These are phyloP conservation scores for Cuculus canorus DNA, from an alignment of 2,797 vertebrate species.

Conservation along the genomic window DNA sequence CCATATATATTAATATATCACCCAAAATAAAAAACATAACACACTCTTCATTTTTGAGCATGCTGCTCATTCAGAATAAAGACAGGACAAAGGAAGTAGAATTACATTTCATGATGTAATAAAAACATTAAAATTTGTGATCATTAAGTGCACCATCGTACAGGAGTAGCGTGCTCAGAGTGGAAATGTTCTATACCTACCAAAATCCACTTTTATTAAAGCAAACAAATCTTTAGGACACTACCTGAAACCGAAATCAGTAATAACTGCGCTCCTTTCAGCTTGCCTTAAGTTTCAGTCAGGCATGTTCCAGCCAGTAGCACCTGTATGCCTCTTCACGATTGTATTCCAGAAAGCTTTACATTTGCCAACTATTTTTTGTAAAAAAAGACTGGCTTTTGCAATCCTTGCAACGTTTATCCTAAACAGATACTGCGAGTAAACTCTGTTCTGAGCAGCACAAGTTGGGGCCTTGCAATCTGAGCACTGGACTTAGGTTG, in stretches of 20 bases:
- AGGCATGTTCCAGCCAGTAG: slow-evolving; percentile 37
- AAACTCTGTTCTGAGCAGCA: slow-evolving; percentile 78
- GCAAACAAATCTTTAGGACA: slow-evolving; percentile 47
- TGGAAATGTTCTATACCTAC: slow-evolving; percentile 85
- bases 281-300: not conserved
- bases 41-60: slow-evolving; percentile 77
- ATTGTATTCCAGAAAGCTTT: slow-evolving; percentile 39
- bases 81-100: slow-evolving; percentile 64
- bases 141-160: slow-evolving; percentile 83
- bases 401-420: slow-evolving; percentile 60
- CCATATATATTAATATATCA: slow-evolving; percentile 84
- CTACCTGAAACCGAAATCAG: slow-evolving; percentile 18
- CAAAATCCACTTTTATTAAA: slow-evolving; percentile 76
- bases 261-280: not conserved
- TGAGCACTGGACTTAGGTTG: slow-evolving; percentile 61
- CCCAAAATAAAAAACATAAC: slow-evolving; percentile 66
- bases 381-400: slow-evolving; percentile 57
- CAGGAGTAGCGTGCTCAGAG: slow-evolving; percentile 84
- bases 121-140: slow-evolving; percentile 82
- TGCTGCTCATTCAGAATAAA: slow-evolving; percentile 66
- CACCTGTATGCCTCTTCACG: slow-evolving; percentile 43
- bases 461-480: slow-evolving; percentile 57
- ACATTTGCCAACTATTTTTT: not conserved
- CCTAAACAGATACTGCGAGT: slow-evolving; percentile 63
- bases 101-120: slow-evolving; percentile 81